Percentiles rank a stretch among this genome's conserved stretches.
Evolutionary conservation across 1,140 invertebrate genomes (phyloP).

Genomic region (Diabrotica undecimpunctata): DNA sequence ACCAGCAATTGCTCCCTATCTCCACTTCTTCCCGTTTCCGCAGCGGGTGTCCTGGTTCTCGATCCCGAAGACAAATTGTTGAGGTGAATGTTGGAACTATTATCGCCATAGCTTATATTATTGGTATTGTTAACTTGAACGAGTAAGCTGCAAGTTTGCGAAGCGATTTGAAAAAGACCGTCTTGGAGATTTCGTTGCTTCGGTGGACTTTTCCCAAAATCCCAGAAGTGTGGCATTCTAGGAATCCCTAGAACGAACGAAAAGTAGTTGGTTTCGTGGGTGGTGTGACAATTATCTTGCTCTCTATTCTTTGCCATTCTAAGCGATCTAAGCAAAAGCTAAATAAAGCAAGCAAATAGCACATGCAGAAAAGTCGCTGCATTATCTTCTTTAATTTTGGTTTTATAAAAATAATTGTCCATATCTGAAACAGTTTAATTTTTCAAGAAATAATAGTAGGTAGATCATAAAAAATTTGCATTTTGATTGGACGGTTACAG

Average conservation of each 20-base stretch:
- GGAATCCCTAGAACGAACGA: not conserved
- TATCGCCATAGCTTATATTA: slow-evolving; percentile 65
- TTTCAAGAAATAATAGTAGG: too few relatives aligned
- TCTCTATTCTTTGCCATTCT: too few relatives aligned
- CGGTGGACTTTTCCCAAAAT: slow-evolving; percentile 47
- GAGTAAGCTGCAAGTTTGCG: slow-evolving; percentile 66
- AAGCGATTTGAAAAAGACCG: slow-evolving; percentile 67
- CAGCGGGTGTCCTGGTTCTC: slow-evolving; percentile 6
- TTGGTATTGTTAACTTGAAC: slow-evolving; percentile 72
- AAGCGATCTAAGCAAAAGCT: too few relatives aligned
- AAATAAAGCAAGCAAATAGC: too few relatives aligned
- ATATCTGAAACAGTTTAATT: too few relatives aligned
- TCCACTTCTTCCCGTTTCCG: slow-evolving; percentile 6
- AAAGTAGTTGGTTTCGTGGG: not conserved
- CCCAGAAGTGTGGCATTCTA: slow-evolving; percentile 57
- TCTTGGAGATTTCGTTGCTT: slow-evolving; percentile 63
- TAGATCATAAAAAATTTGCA: too few relatives aligned
- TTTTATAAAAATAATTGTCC: too few relatives aligned
- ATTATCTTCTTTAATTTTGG: too few relatives aligned
- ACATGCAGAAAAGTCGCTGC: too few relatives aligned
- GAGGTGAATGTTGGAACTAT: slow-evolving; percentile 59
- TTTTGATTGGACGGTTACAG: too few relatives aligned
- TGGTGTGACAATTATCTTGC: too few relatives aligned
- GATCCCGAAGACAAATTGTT: slow-evolving; percentile 36
- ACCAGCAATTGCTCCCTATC: slow-evolving; percentile 43